These are phyloP conservation scores for Loripinus fragilis DNA, from an alignment of 2,888 invertebrate genomes.

Conservation along the genomic window DNA sequence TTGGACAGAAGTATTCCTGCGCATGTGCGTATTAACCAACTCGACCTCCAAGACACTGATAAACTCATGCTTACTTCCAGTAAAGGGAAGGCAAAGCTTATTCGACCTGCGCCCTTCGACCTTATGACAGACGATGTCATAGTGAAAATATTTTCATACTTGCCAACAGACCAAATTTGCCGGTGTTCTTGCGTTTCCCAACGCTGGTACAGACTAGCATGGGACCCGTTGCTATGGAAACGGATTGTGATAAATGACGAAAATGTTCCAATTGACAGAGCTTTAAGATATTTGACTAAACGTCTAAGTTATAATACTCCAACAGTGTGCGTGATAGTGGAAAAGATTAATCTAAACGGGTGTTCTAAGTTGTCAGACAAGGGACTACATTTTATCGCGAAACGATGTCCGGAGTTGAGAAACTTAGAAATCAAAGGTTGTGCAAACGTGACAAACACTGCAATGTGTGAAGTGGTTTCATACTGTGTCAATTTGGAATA, in stretches of 20 bases:
- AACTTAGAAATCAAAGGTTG: constrained; percentile 92
- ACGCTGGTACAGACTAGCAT: constrained; percentile 90
- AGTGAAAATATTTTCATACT: constrained; percentile 88
- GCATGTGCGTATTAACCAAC: constrained; percentile 53
- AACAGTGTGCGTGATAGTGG: constrained; percentile 88
- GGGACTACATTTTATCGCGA: constrained; percentile 90
- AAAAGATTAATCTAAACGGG: constrained; percentile 88
- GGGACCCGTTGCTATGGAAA: constrained; percentile 91
- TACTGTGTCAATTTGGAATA: constrained; percentile 92
- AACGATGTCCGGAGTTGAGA: constrained; percentile 92
- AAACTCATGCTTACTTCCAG: constrained; percentile 62
- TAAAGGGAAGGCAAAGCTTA: constrained; percentile 61
- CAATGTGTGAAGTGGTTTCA: constrained; percentile 91
- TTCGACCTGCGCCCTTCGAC: constrained; percentile 75
- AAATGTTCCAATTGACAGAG: constrained; percentile 87
- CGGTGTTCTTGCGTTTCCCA: constrained; percentile 89
- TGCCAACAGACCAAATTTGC: constrained; percentile 89
- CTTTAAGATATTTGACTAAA: constrained; percentile 86
- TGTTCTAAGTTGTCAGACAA: constrained; percentile 90
- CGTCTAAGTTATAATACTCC: constrained; percentile 88
- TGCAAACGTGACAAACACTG: constrained; percentile 89
- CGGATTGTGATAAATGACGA: constrained; percentile 87
- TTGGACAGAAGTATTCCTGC: constrained; percentile 56
- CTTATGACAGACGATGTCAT: constrained; percentile 88
- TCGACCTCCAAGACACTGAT: constrained; percentile 66